These are phyloP conservation scores for Phymorhynchus buccinoides DNA, from an alignment of 1,140 invertebrate species.

Conservation along the genomic window DNA sequence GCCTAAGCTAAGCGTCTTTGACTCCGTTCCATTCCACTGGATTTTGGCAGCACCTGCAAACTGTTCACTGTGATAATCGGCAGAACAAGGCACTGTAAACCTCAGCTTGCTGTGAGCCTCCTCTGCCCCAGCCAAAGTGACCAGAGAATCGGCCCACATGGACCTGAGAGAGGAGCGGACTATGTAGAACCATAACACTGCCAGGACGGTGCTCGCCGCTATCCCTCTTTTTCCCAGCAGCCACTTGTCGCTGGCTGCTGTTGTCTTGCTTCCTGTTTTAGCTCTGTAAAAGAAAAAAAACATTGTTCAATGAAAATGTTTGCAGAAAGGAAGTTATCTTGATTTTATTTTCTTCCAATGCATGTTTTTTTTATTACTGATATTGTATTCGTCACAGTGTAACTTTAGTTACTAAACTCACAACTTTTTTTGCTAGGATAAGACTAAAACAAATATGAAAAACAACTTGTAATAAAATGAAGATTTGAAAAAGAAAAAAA, in stretches of 20 bases:
- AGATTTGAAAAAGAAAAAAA: too few relatives aligned
- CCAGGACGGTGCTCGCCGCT: background rate
- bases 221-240: background rate
- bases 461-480: too few relatives aligned
- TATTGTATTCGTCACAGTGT: too few relatives aligned
- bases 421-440: too few relatives aligned
- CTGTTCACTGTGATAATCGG: conserved; percentile 52
- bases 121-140: background rate
- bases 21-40: too few relatives aligned
- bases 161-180: background rate
- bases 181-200: background rate
- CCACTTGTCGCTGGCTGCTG: background rate
- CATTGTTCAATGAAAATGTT: too few relatives aligned
- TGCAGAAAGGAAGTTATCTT: too few relatives aligned
- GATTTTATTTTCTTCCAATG: too few relatives aligned
- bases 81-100: conserved; percentile 47
- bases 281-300: background rate
- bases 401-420: too few relatives aligned
- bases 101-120: background rate
- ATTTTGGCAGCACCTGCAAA: conserved; percentile 44
- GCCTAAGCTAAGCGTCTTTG: too few relatives aligned
- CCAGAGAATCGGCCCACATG: background rate
- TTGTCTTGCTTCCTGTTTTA: background rate
- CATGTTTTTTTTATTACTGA: too few relatives aligned
- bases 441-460: too few relatives aligned